These are phyloP conservation scores for Myrmophylax atrothorax DNA, from an alignment of 2,113 vertebrate genomes.

Conservation along the genomic window DNA sequence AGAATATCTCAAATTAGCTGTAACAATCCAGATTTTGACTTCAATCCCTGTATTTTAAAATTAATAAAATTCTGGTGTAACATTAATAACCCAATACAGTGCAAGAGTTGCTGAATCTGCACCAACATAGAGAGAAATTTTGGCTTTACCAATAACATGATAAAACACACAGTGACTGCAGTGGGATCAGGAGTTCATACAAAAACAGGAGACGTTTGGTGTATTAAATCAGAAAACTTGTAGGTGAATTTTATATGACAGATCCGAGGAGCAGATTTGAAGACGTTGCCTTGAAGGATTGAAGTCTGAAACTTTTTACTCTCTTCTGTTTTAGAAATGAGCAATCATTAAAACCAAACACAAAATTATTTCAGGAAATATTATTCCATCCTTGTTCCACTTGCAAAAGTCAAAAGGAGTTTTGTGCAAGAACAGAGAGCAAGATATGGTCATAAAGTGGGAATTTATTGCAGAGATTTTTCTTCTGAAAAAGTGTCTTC, in stretches of 20 bases:
- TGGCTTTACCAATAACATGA: neutral
- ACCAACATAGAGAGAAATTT: neutral
- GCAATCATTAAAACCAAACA: conserved; percentile 41
- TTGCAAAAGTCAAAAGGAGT: conserved; percentile 44
- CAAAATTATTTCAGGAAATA: conserved; percentile 49
- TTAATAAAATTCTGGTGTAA: neutral
- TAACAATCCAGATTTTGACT: neutral
- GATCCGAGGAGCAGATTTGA: neutral
- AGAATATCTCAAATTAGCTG: neutral
- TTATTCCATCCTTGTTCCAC: conserved; percentile 43
- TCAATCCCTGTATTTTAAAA: neutral
- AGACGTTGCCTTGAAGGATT: neutral
- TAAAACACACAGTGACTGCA: neutral
- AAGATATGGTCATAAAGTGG: conserved; percentile 6
- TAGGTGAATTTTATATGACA: neutral
- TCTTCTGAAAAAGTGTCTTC: conserved; percentile 57
- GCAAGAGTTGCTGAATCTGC: neutral
- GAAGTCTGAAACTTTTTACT: neutral
- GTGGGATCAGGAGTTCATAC: neutral
- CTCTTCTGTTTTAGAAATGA: conserved; percentile 32
- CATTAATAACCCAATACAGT: neutral
- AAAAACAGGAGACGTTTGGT: neutral
- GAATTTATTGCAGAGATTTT: conserved; percentile 28
- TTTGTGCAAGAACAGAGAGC: conserved; percentile 5
- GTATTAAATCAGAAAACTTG: neutral